These are phyloP conservation scores for Ailuropoda melanoleuca DNA, from an alignment of 2,113 vertebrate genomes.

Conservation along the genomic window DNA sequence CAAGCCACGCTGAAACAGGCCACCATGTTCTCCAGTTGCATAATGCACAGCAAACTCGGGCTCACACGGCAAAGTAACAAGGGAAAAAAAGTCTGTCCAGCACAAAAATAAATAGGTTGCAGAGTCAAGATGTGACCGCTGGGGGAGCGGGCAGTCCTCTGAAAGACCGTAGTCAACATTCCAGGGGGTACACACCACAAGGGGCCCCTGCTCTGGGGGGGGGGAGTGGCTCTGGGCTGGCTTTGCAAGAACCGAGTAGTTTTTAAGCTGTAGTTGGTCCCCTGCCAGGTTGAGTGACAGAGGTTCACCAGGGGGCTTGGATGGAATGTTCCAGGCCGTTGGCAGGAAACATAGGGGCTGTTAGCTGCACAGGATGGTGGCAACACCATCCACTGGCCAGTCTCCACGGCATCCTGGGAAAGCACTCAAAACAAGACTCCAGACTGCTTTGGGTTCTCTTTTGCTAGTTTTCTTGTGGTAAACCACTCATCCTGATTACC, in stretches of 20 bases:
- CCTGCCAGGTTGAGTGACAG: not conserved
- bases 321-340: not conserved
- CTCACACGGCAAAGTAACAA: slow-evolving; percentile 44
- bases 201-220: not conserved
- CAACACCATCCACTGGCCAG: not conserved
- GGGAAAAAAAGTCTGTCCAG: not conserved
- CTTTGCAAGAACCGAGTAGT: not conserved
- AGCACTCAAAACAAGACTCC: not conserved
- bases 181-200: not conserved
- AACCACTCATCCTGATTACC: too few species aligned
- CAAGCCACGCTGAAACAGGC: slow-evolving; percentile 58
- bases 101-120: slow-evolving; percentile 37
- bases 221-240: not conserved
- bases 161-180: accelerated
- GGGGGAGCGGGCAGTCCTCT: not conserved
- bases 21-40: slow-evolving; percentile 32
- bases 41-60: slow-evolving; percentile 48
- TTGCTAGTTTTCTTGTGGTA: too few species aligned
- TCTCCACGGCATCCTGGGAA: not conserved
- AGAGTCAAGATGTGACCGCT: not conserved
- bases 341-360: not conserved
- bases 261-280: not conserved
- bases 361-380: not conserved
- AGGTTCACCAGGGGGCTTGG: not conserved
- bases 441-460: not conserved